Conservation (phyloP, 2,888 invertebrate genomes). For the Pandemis corylana region DNA sequence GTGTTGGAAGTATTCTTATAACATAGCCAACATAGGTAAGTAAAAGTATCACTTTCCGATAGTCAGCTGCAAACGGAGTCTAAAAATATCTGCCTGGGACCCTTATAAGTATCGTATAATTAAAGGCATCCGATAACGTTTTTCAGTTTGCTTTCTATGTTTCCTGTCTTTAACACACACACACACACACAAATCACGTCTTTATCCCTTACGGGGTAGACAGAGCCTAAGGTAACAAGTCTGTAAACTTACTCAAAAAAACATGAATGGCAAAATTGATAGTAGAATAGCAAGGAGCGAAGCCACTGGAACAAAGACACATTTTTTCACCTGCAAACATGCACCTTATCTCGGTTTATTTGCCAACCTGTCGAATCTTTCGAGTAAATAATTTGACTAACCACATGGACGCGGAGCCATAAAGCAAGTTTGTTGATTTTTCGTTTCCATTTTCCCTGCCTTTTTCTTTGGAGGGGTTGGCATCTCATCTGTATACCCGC, state of each 20-base stretch:
- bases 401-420: conserved; percentile 39
- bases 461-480: conserved; percentile 56
- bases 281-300: not conserved
- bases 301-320: not conserved
- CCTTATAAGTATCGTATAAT: too few species aligned
- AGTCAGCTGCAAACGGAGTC: too few species aligned
- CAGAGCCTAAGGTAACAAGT: too few species aligned
- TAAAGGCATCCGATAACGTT: too few species aligned
- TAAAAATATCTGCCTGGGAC: too few species aligned
- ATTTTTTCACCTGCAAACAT: conserved; percentile 5
- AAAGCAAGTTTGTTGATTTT: conserved; percentile 51
- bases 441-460: conserved; percentile 62
- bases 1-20: too few species aligned
- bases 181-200: too few species aligned
- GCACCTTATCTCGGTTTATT: conserved; percentile 20
- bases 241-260: not conserved
- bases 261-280: not conserved
- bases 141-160: too few species aligned
- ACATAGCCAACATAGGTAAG: too few species aligned
- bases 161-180: too few species aligned
- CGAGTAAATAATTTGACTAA: conserved; percentile 42
- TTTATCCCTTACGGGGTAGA: too few species aligned
- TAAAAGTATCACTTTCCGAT: too few species aligned
- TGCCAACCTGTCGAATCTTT: conserved; percentile 41
- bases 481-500: conserved; percentile 74